Evolutionary conservation across 2,113 vertebrate species (phyloP).

Genomic region (Ancistrus triradiatus): DNA sequence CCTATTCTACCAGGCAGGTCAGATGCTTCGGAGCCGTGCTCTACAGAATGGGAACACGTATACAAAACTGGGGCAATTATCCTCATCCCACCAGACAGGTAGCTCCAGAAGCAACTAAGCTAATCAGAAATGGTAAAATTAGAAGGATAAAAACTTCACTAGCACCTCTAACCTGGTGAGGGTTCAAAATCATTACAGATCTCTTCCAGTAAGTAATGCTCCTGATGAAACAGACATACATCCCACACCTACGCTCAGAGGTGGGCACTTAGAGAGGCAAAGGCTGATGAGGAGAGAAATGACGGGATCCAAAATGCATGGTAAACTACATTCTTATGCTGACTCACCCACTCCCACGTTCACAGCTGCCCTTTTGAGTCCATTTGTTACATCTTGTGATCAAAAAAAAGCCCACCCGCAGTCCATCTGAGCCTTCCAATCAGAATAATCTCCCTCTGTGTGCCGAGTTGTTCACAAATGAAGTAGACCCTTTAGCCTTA

Average conservation of each 20-base stretch:
- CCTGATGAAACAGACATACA: constrained; percentile 7
- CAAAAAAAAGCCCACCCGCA: constrained; percentile 5
- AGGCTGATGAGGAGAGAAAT: constrained; percentile 18
- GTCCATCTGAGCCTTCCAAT: neutral
- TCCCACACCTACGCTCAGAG: neutral
- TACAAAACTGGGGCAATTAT: too few relatives aligned
- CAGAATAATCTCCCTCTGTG: constrained; percentile 12
- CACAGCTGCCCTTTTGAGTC: constrained; percentile 38
- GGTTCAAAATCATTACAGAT: too few relatives aligned
- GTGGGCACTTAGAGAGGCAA: constrained; percentile 24
- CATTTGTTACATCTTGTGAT: constrained; percentile 12
- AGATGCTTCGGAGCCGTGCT: too few relatives aligned
- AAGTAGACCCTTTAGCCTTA: constrained; percentile 2
- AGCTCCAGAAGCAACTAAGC: too few relatives aligned
- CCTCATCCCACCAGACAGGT: too few relatives aligned
- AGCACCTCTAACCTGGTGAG: too few relatives aligned
- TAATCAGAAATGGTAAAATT: too few relatives aligned
- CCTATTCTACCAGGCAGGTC: too few relatives aligned
- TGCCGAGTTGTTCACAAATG: constrained; percentile 3
- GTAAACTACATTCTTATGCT: constrained; percentile 18
- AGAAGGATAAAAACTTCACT: too few relatives aligned
- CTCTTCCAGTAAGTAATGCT: too few relatives aligned
- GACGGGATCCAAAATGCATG: constrained; percentile 20
- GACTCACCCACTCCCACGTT: constrained; percentile 39
- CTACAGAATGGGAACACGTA: too few relatives aligned